phyloP scores from a whole-genome alignment of 2,888 invertebrate genomes.

The Eurytoma adleriae region DNA sequence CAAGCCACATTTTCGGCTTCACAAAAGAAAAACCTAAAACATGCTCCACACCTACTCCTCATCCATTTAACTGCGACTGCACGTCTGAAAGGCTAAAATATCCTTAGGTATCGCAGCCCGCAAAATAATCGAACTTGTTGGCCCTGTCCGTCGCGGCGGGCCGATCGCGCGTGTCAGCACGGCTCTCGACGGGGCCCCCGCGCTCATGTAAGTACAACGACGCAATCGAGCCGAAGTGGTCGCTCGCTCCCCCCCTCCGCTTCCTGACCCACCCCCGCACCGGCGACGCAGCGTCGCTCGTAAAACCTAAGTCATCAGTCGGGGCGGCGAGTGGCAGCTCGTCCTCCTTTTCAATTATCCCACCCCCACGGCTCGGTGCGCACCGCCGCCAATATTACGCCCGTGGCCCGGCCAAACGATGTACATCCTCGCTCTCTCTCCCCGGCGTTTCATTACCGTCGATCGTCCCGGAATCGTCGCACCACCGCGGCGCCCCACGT shows the following conservation, averaged over 20 bases:
- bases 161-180: constrained; percentile 1
- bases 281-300: constrained; percentile 53
- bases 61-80: too few species aligned
- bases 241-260: neutral
- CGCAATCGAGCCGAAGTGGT: neutral
- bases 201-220: neutral
- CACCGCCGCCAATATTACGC: neutral
- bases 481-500: too few species aligned
- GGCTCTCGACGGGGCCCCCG: constrained; percentile 5
- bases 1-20: too few species aligned
- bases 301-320: constrained; percentile 64
- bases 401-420: neutral
- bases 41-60: too few species aligned
- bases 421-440: neutral
- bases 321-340: constrained; percentile 42
- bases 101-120: neutral
- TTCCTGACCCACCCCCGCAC: neutral
- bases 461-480: too few species aligned
- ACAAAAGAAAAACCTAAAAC: too few species aligned
- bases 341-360: constrained; percentile 58
- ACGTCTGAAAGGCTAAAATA: too few species aligned
- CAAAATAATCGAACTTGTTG: neutral
- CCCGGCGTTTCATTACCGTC: too few species aligned
- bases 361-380: neutral
- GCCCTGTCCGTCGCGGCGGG: neutral